A percentile compares a stretch with the other conserved stretches of the same genome.
Conservation (phyloP, 2,888 invertebrate species). For the Hypercompe scribonia region DNA sequence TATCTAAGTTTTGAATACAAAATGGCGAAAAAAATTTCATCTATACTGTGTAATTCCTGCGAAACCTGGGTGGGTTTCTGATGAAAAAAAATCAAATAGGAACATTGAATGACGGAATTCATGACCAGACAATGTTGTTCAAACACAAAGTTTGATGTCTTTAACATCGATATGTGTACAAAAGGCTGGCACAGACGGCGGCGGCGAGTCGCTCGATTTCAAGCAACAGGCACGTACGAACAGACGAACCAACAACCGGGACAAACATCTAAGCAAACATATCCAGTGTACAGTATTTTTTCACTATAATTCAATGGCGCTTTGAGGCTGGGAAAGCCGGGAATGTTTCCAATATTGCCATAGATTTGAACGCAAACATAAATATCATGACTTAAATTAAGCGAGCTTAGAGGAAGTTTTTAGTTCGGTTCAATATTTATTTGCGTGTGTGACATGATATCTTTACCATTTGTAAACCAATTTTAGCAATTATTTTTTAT, state of each 20-base stretch:
- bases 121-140: constrained; percentile 21
- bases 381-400: neutral
- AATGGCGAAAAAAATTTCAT: neutral
- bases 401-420: neutral
- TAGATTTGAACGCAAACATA: constrained; percentile 12
- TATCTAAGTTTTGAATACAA: neutral
- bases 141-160: constrained; percentile 18
- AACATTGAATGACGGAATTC: constrained; percentile 9
- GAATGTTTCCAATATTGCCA: constrained; percentile 10
- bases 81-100: neutral
- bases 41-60: neutral
- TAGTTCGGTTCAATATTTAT: neutral
- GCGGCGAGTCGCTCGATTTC: constrained; percentile 11
- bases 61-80: neutral
- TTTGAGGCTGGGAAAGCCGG: constrained; percentile 14
- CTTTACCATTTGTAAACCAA: neutral
- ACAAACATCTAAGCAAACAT: constrained; percentile 23
- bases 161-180: constrained; percentile 20
- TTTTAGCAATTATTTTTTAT: neutral
- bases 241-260: constrained; percentile 25
- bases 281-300: constrained; percentile 18
- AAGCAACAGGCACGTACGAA: constrained; percentile 23
- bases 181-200: constrained; percentile 7
- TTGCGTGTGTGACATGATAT: neutral
- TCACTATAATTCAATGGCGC: constrained; percentile 8